phyloP scores from a whole-genome alignment of 2,113 vertebrate genomes.

The Cryptomyrus ogoouensis region DNA sequence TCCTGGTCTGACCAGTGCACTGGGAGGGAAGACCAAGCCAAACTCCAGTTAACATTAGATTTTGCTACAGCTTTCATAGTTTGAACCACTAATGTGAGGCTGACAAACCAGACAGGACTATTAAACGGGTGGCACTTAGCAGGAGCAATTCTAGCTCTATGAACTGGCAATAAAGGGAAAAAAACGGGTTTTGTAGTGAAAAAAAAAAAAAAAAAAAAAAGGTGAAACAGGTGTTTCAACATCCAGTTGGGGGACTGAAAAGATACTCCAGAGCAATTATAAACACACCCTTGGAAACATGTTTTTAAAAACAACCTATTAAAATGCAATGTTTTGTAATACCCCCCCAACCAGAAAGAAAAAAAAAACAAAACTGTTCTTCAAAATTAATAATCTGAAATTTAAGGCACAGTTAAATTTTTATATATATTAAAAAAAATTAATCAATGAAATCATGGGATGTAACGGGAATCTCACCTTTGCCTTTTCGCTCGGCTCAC shows the following conservation, averaged over 20 bases:
- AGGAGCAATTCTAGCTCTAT: background rate
- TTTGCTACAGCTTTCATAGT: background rate
- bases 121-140: background rate
- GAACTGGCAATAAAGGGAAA: background rate
- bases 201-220: background rate
- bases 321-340: background rate
- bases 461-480: constrained; percentile 66
- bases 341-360: background rate
- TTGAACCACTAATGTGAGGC: background rate
- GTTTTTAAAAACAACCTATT: background rate
- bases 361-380: background rate
- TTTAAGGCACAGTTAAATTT: too few species aligned
- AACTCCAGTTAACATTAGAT: background rate
- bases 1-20: background rate
- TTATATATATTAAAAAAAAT: too few species aligned
- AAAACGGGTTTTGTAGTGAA: background rate
- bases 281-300: background rate
- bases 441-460: background rate
- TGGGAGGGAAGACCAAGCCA: background rate
- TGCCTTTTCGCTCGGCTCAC: constrained; percentile 94
- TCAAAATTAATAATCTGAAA: background rate
- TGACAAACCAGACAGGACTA: background rate
- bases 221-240: background rate
- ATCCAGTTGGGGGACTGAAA: background rate
- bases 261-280: background rate